Evolutionary conservation across 2,797 vertebrate genomes (phyloP), one percentile per base, ranked within the genome.

Genomic region (Odontamblyopus lacepedii): DNA sequence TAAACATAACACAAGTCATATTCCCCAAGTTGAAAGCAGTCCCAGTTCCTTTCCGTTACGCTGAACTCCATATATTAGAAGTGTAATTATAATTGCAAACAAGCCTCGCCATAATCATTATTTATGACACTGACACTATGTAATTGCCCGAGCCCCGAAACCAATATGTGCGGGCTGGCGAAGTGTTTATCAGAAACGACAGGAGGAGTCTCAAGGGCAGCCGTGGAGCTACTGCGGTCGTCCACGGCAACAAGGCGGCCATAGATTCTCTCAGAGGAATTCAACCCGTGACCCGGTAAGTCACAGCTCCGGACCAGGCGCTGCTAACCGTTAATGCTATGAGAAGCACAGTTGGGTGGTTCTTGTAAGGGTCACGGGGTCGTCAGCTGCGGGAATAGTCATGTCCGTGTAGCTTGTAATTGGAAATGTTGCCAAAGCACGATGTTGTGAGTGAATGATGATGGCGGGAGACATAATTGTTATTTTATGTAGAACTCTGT

Each of bases 1-100:
- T 92, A 93, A 91, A 93, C 84, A 83, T 75, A 66, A 77, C 79
- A 71, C 78, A 86, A 89, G 82, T 86, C 88, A 80, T 78, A 85
- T 82, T 91, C 88, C 84, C 84, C 59, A 56, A 56, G 77, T 76
- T 85, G 74, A 90, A 78, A 69, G 64, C 71, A 48, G 84, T 66
- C 80, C 79, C 74, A 80, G 83, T 86, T 83, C 77, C 82, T 90
- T 91, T 92, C 79, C 83, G 74, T 85, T 84, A 86, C 75, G 75
- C 79, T 80, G 75, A 88, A 85, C 87, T 85, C 85, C 73, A 79
- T 88, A 88, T 82, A 88, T 92, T 89, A 92, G 79, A 86, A 89
- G 86, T 85, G 77, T 85, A 85, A 92, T 91, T 92, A 91, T 82
- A 90, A 86, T 89, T 92, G 88, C 91, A 89, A 91, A 90, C 85